Percentiles rank a stretch among this genome's conserved stretches.
phyloP scores from a whole-genome alignment of 2,888 invertebrate genomes.

The Dendrolimus houi region DNA sequence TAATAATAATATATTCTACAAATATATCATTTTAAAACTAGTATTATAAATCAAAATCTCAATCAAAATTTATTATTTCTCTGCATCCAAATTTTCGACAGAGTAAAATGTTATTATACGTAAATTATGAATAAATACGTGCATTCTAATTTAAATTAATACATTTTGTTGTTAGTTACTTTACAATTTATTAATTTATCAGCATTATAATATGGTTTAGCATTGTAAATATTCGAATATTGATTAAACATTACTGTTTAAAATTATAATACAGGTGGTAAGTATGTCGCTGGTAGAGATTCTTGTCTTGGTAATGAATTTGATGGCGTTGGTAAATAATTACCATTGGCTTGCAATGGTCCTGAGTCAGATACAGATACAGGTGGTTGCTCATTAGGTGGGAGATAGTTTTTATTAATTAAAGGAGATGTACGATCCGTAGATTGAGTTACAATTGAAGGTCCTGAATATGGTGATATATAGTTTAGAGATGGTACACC shows the following conservation, averaged over 20 bases:
- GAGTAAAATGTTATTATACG: too few species aligned
- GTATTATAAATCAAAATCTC: too few species aligned
- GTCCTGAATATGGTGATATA: neutral
- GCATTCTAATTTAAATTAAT: too few species aligned
- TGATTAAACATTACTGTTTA: neutral
- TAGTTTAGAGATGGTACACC: neutral
- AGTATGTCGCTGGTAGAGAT: constrained; percentile 46
- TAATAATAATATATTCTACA: too few species aligned
- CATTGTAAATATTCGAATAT: too few species aligned
- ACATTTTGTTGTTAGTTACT: too few species aligned
- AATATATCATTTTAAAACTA: too few species aligned
- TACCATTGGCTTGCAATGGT: constrained; percentile 15
- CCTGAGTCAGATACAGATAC: constrained; percentile 2
- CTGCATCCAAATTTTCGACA: too few species aligned
- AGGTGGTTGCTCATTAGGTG: constrained; percentile 13
- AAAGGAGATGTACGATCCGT: constrained; percentile 5
- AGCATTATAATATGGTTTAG: too few species aligned
- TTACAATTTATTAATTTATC: too few species aligned
- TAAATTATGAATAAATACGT: too few species aligned
- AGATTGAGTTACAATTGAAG: neutral
- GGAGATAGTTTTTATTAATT: constrained; percentile 25
- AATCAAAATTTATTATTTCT: too few species aligned
- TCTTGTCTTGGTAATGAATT: constrained; percentile 10
- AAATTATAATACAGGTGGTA: constrained; percentile 48
- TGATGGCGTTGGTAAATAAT: constrained; percentile 20